These are phyloP conservation scores for Furcula furcula DNA, from an alignment of 2,888 invertebrate species.

Conservation along the genomic window DNA sequence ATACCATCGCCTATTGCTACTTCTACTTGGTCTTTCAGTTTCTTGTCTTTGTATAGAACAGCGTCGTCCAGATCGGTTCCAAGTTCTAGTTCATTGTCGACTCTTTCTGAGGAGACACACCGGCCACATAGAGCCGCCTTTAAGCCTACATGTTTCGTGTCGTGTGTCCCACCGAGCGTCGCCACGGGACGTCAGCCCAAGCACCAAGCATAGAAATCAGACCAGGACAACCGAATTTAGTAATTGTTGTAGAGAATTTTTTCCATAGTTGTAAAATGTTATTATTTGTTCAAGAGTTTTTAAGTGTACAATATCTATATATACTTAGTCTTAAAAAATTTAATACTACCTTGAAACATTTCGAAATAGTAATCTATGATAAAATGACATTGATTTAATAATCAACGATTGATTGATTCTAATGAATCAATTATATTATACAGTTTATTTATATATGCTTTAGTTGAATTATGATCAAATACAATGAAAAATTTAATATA, in stretches of 20 bases:
- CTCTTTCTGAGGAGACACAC: slow-evolving; percentile 86
- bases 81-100: slow-evolving; percentile 84
- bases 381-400: too few relatives aligned
- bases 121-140: slow-evolving; percentile 82
- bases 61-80: slow-evolving; percentile 89
- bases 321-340: too few relatives aligned
- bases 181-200: slow-evolving; percentile 39
- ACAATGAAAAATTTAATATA: too few relatives aligned
- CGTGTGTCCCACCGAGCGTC: slow-evolving; percentile 52
- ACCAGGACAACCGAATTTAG: slow-evolving; percentile 49
- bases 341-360: too few relatives aligned
- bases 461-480: too few relatives aligned
- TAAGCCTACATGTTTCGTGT: slow-evolving; percentile 77
- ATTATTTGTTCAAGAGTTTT: too few relatives aligned
- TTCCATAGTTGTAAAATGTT: background rate
- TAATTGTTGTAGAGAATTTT: background rate
- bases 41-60: slow-evolving; percentile 92
- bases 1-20: slow-evolving; percentile 96
- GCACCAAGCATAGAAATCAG: slow-evolving; percentile 81
- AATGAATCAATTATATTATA: too few relatives aligned
- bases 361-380: too few relatives aligned
- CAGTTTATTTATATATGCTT: too few relatives aligned
- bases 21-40: slow-evolving; percentile 93
- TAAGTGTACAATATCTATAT: too few relatives aligned
- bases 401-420: too few relatives aligned